Base-by-base conservation (phyloP, 2,113 vertebrate species). In the Chionodraco myersi region DNA sequence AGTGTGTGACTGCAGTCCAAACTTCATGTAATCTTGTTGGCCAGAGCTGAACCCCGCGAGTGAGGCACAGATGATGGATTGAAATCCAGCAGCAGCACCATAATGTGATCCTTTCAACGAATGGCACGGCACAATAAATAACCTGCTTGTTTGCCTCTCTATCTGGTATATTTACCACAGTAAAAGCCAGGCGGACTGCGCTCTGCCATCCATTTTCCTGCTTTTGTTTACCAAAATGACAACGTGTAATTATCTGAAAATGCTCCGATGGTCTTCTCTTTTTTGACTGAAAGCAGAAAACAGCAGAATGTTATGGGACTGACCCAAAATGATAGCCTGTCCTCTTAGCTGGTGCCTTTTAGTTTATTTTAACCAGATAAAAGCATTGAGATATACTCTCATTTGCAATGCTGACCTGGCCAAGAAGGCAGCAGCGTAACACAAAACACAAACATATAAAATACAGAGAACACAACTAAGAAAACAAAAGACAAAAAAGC, bases 11-110 rank as follows among this genome's bases (percentile, higher is more conserved):
- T 7, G 80, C 64, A 63, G 30, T 68, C 74, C 81, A 72, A 81
- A 79, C 48, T 91, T 85, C 86, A 90, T 79, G 76, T 88, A 86
- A 90, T 90, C 89, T 83, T 1, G 69, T 89, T 83, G 89, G 72
- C 75, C 21, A 44, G 59, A 62, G 75, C 67, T 82, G 3, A 59
- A 26, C 76, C 84, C 75, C 44, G 54, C 13, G 44, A 23, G 70
- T 57, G 41, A 62, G 74, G 44, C 69, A 5, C 75, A 78, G 68
- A 86, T 69, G 81, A 85, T 59, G 14, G 66, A 85, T 64, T 79
- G 16, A 52, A 47, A 75, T 77, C 77, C 68, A 67, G 18, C 52
- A 45, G 2, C 67, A 45, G 2, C 54, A 51, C 2, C 67, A 77
- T 4, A 21, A 75, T 83, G 75, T 54, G 76, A 79, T 86, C 52